Evolutionary conservation across 1,140 invertebrate species (phyloP).

Genomic region (Drosophila takahashii): DNA sequence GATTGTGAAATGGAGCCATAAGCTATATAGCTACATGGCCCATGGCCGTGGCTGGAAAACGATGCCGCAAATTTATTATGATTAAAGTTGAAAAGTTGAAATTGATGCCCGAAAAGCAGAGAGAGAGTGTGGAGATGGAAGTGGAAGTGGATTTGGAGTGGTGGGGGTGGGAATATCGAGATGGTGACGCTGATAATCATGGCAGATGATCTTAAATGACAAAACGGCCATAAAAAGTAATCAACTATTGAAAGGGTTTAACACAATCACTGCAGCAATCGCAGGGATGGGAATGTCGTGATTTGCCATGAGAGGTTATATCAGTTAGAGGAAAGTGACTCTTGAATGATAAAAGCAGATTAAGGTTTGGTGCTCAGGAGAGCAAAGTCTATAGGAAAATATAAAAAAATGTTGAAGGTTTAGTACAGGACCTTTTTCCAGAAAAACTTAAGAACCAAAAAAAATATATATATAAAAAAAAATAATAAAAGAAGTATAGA

Average conservation of each 20-base stretch:
- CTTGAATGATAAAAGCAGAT: not conserved
- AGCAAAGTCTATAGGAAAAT: too few relatives aligned
- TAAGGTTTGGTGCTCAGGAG: too few relatives aligned
- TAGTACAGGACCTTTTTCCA: not conserved
- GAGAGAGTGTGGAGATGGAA: not conserved
- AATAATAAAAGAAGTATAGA: too few relatives aligned
- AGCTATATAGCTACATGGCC: constrained; percentile 18
- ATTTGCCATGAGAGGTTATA: not conserved
- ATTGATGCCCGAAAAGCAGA: constrained; percentile 60
- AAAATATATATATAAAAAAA: not conserved
- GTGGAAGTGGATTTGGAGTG: not conserved
- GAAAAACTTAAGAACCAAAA: not conserved
- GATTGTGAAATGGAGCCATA: constrained; percentile 68
- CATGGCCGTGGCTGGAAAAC: constrained; percentile 38
- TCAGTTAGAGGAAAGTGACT: not conserved
- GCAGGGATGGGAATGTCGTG: not conserved
- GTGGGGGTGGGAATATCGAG: constrained; percentile 33
- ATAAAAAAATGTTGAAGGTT: too few relatives aligned
- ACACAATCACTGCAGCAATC: constrained; percentile 17
- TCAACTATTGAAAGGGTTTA: constrained; percentile 33
- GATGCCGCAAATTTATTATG: constrained; percentile 73
- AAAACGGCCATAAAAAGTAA: constrained; percentile 32
- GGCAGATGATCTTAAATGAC: constrained; percentile 44
- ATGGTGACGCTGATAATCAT: constrained; percentile 31
- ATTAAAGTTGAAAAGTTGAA: constrained; percentile 80